Evolutionary conservation across 2,797 vertebrate species (phyloP).

Genomic region (Microctenopoma stevenorrisi): DNA sequence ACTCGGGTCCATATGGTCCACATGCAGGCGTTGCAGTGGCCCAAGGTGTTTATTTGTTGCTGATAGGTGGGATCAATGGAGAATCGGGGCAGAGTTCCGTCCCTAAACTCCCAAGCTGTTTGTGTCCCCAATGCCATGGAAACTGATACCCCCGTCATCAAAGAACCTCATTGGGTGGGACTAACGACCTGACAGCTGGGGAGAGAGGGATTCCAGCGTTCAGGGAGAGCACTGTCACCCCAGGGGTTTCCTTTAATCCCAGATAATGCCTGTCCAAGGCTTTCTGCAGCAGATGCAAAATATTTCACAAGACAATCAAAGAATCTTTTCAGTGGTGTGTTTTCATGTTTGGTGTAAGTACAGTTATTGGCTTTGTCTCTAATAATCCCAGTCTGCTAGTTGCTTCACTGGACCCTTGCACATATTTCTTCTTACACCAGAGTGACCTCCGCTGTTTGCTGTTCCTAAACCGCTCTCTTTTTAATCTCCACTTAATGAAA

Average conservation of each 20-base stretch:
- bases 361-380: constrained; percentile 13
- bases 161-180: constrained; percentile 80
- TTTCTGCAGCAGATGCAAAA: constrained; percentile 78
- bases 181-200: constrained; percentile 82
- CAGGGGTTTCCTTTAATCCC: constrained; percentile 77
- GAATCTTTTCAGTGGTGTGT: constrained; percentile 28
- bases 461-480: constrained; percentile 65
- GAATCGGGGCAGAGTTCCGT: constrained; percentile 77
- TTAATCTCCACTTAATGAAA: constrained; percentile 83
- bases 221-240: constrained; percentile 71
- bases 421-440: constrained; percentile 29
- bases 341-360: constrained; percentile 31
- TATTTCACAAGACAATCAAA: constrained; percentile 70
- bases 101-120: constrained; percentile 81
- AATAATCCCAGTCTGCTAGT: constrained; percentile 5
- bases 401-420: constrained; percentile 6
- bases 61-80: constrained; percentile 81
- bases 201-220: constrained; percentile 70
- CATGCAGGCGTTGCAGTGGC: constrained; percentile 58
- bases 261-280: constrained; percentile 80
- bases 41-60: constrained; percentile 85
- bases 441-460: constrained; percentile 69
- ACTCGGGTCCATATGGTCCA: constrained; percentile 68
- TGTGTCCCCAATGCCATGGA: constrained; percentile 83
- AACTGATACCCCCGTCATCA: constrained; percentile 83